These are phyloP conservation scores for Chrysolina haemoptera DNA, from an alignment of 2,888 invertebrate species.

Conservation along the genomic window DNA sequence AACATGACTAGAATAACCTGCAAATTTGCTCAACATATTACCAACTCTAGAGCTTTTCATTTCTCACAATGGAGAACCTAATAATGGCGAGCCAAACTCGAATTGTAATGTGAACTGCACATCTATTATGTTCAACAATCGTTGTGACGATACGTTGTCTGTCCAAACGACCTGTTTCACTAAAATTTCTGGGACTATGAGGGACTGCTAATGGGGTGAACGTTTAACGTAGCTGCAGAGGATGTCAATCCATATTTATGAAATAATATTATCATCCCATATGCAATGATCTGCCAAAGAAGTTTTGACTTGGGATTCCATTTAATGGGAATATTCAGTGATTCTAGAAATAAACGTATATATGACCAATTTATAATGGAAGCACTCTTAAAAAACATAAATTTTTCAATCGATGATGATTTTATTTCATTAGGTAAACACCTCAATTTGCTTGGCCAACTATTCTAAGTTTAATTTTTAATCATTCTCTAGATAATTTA, in stretches of 20 bases:
- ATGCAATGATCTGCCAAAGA: not conserved
- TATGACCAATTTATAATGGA: too few relatives aligned
- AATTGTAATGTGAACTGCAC: not conserved
- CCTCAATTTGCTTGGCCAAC: too few relatives aligned
- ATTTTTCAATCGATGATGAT: too few relatives aligned
- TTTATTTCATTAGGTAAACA: too few relatives aligned
- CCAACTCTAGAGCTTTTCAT: not conserved
- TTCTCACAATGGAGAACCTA: not conserved
- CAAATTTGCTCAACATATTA: not conserved
- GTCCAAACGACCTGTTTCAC: not conserved
- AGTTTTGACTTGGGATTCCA: too few relatives aligned
- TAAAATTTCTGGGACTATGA: not conserved
- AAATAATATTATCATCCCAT: not conserved
- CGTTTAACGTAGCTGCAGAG: not conserved
- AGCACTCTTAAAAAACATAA: too few relatives aligned
- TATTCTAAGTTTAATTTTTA: too few relatives aligned
- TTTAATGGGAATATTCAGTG: too few relatives aligned
- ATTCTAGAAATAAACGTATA: too few relatives aligned
- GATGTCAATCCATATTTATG: not conserved
- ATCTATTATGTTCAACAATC: not conserved
- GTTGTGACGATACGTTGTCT: not conserved
- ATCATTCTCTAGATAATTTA: too few relatives aligned
- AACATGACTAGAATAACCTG: not conserved
- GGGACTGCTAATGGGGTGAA: not conserved
- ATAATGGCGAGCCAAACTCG: not conserved